These are phyloP conservation scores for Aspidapion aeneum DNA, from an alignment of 2,888 invertebrate genomes.

Conservation along the genomic window DNA sequence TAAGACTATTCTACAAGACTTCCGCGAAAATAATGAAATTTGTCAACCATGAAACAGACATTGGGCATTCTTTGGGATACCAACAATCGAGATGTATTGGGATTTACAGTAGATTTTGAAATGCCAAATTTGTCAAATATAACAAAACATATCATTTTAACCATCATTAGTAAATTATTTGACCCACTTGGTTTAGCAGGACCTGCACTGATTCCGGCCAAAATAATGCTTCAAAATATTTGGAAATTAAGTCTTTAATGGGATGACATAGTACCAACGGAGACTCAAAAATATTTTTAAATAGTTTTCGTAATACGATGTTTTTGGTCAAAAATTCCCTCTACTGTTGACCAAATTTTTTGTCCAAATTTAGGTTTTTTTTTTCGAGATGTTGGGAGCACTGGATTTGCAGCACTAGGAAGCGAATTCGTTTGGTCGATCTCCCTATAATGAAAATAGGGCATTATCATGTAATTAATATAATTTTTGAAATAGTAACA, in stretches of 20 bases:
- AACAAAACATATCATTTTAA: too few species aligned
- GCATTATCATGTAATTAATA: too few species aligned
- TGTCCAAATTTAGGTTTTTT: too few species aligned
- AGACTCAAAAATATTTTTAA: not conserved
- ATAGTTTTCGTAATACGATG: too few species aligned
- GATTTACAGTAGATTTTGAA: not conserved
- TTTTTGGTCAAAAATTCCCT: too few species aligned
- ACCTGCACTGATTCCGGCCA: not conserved
- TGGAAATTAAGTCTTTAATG: not conserved
- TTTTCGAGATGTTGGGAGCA: too few species aligned
- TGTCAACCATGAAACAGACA: not conserved
- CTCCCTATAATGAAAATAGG: too few species aligned
- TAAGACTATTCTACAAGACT: not conserved
- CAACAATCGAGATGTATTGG: not conserved
- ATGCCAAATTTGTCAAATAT: not conserved
- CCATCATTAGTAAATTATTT: not conserved
- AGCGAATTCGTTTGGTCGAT: too few species aligned
- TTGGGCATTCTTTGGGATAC: not conserved
- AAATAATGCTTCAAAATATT: not conserved
- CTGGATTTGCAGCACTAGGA: too few species aligned
- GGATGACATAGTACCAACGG: not conserved
- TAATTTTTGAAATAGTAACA: too few species aligned
- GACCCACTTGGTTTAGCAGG: not conserved
- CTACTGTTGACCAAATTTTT: too few species aligned
- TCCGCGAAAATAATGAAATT: not conserved